Base-by-base conservation (phyloP, 2,888 invertebrate genomes). In the Synanthedon andrenaeformis region DNA sequence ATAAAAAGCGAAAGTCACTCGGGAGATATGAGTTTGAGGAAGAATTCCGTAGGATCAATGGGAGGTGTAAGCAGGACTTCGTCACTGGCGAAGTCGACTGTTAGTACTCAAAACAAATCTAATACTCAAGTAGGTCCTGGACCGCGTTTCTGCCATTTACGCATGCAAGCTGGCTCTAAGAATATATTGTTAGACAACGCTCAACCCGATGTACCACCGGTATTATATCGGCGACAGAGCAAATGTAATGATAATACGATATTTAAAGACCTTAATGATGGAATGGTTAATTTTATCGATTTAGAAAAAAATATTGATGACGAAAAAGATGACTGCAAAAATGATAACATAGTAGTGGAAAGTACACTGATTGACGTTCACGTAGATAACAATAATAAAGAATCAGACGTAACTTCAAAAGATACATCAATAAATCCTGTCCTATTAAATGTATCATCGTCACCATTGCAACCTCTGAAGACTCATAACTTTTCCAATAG, bases 141-240 rank as follows among this genome's bases (percentile, higher is more conserved):
- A 1, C 93, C 94, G 1, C 88, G 94, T 58, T 91, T 93, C 64
- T 94, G 94, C 66, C 92, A 94, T 53, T 89, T 94, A 68, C 89
- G 93, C 42, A 89, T 94, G 65, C 94, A 94, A 66, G 92, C 92
- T 5, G 94, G 93, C 5, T 93, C 93, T 11, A 94, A 92, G 69
- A 95, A 94, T 72, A 93, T 95, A 64, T 80, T 95, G 4, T 81
- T 95, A 23, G 94, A 94, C 74, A 94, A 94, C 65, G 92, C 92
- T 41, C 92, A 93, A 62, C 91, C 92, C 50, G 90, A 89, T 59
- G 90, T 92, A 35, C 91, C 92, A 12, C 94, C 94, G 0, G 91
- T 94, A 41, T 80, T 94, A 48, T 94, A 94, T 64, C 92, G 92
- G 57, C 83, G 91, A 10, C 90, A 91, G 58, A 89, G 82, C 58